Base-by-base conservation (phyloP, 2,797 vertebrate species). In the Sebastes iracundus region DNA sequence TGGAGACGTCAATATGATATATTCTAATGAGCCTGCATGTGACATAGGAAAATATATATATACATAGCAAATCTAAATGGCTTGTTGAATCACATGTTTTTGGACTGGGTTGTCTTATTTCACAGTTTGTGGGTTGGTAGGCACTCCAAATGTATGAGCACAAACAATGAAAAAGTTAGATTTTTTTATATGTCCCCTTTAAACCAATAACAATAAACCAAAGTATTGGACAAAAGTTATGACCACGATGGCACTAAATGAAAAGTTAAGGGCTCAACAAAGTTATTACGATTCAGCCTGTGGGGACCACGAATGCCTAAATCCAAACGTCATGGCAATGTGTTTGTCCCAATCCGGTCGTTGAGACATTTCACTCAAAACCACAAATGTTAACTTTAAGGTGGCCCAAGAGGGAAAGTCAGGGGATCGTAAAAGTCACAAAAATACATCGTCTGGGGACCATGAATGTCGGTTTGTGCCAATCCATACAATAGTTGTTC, bases 131-230 rank as follows among this genome's bases (percentile, higher is more conserved):
- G 35, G 35, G 35, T 38, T 38, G 35, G 35, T 38, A 38, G 35
- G 13, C 13, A 38, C 13, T 38, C 35, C 4, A 38, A 38, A 38
- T 46, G 38, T 7, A 46, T 38, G 38, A 46, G 14, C 38, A 46
- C 14, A 16, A 42, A 0, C 38, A 42, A 0, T 42, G 38, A 0
- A 42, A 42, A 42, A 6, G 6, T 42, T 6, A 6, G 2, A 2
- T 42, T 42, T 42, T 42, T 38, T 42, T 14, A 42, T 3, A 46
- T 46, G 14, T 16, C 14, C 38, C 38, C 14, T 30, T 60, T 60
- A 52, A 52, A 52, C 20, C 16, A 20, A 52, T 52, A 52, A 52
- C 16, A 52, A n/a, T 52, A 52, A n/a, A 52, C 0, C 1, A 7
- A 52, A 13, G 16, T 22, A 60, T 1, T 16, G 33, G 55, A 42